A percentile compares a stretch with the other conserved stretches of the same genome.
These are phyloP conservation scores for Deroptyus accipitrinus DNA, from an alignment of 2,113 vertebrate genomes.

Conservation along the genomic window DNA sequence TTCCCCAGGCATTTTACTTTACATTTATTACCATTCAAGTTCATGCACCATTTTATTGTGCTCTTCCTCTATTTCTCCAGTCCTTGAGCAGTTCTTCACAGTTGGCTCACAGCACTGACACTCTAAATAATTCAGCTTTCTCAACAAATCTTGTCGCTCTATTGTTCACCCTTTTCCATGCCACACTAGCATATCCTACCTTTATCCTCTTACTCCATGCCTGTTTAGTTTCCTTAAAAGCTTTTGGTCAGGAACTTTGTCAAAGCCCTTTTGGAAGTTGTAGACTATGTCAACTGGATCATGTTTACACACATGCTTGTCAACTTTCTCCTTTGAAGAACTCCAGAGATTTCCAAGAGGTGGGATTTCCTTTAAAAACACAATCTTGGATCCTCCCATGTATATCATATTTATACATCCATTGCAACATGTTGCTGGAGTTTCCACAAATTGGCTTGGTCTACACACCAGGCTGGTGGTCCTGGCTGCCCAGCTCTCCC, in stretches of 20 bases:
- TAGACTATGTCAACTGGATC: background rate
- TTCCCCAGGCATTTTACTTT: background rate
- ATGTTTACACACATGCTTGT: background rate
- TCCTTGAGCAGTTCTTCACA: background rate
- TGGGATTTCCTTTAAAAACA: background rate
- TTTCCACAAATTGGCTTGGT: background rate
- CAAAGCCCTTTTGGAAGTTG: background rate
- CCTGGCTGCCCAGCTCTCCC: background rate
- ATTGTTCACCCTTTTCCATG: background rate
- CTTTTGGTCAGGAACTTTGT: conserved; percentile 18
- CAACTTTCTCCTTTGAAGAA: background rate
- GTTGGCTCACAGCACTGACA: background rate
- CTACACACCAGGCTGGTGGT: background rate
- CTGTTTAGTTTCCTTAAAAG: conserved; percentile 23
- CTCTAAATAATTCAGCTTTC: background rate
- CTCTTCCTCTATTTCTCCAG: background rate
- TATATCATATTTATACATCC: background rate
- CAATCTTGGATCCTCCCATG: background rate
- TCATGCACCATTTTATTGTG: background rate
- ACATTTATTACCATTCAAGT: background rate
- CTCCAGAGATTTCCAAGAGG: background rate
- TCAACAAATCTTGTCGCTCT: background rate
- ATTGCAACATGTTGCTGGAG: fast-evolving
- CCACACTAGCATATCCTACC: conserved; percentile 9
- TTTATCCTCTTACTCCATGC: conserved; percentile 26